Conservation (phyloP, 2,797 vertebrate species). For the Diceros bicornis region DNA sequence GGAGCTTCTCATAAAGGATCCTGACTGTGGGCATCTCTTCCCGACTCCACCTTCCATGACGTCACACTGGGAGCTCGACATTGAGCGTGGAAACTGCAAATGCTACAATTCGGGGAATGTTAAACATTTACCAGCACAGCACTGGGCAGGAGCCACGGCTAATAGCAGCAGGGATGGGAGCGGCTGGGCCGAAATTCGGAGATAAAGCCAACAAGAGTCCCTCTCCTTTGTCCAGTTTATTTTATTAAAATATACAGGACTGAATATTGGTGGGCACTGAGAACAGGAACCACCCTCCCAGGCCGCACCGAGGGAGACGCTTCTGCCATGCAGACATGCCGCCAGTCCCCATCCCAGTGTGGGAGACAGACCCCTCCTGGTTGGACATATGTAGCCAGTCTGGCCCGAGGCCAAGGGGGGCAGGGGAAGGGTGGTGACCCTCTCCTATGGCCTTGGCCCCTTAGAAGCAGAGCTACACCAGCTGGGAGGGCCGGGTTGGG, state of each 20-base stretch:
- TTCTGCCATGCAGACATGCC: slow-evolving; percentile 86
- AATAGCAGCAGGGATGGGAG: not conserved
- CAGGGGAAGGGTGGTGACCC: not conserved
- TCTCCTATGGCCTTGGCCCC: slow-evolving; percentile 38
- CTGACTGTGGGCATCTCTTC: fast-evolving
- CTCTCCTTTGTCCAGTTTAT: slow-evolving; percentile 84
- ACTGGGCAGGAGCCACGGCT: not conserved
- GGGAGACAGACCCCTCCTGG: slow-evolving; percentile 41
- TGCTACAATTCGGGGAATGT: not conserved
- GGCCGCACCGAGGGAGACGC: slow-evolving; percentile 70
- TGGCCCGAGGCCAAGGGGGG: not conserved
- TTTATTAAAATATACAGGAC: slow-evolving; percentile 90
- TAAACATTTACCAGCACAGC: not conserved
- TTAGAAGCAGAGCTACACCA: slow-evolving; percentile 57
- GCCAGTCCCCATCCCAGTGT: slow-evolving; percentile 66
- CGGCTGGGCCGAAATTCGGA: not conserved
- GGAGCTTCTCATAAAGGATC: not conserved
- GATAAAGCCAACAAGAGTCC: not conserved
- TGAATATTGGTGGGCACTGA: slow-evolving; percentile 80
- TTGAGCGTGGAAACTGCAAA: not conserved
- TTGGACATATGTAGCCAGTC: not conserved
- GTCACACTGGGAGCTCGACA: not conserved
- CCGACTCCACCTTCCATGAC: not conserved
- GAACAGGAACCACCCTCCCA: slow-evolving; percentile 71
- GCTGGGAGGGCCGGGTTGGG: slow-evolving; percentile 10